These are phyloP conservation scores for Dryobota labecula DNA, from an alignment of 2,888 invertebrate species.

Conservation along the genomic window DNA sequence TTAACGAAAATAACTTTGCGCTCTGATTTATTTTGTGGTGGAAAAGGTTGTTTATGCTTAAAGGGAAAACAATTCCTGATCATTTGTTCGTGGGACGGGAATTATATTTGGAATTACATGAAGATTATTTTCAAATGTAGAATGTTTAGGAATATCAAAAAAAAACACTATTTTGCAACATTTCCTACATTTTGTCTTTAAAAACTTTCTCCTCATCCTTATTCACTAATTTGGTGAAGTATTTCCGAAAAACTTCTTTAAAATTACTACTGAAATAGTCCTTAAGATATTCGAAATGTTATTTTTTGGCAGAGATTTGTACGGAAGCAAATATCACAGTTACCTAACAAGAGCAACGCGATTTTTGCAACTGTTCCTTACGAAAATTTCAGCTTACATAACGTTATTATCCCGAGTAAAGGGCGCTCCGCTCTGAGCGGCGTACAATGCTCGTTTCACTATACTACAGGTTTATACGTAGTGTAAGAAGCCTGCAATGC, in stretches of 20 bases:
- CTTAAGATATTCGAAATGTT: slow-evolving; percentile 47
- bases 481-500: slow-evolving; percentile 80
- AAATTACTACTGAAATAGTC: slow-evolving; percentile 50
- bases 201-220: slow-evolving; percentile 10
- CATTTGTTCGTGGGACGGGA: background rate
- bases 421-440: slow-evolving; percentile 75
- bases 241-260: slow-evolving; percentile 38
- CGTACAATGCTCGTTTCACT: slow-evolving; percentile 78
- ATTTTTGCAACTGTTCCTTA: slow-evolving; percentile 80
- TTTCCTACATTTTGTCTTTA: slow-evolving; percentile 5
- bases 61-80: background rate
- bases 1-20: slow-evolving; percentile 59
- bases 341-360: slow-evolving; percentile 67
- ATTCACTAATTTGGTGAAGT: slow-evolving; percentile 32
- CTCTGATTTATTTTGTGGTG: slow-evolving; percentile 57
- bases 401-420: slow-evolving; percentile 78
- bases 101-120: background rate
- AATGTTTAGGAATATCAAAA: background rate
- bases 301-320: slow-evolving; percentile 47
- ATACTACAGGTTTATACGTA: slow-evolving; percentile 69
- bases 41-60: slow-evolving; percentile 41
- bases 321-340: slow-evolving; percentile 55
- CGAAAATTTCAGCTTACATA: slow-evolving; percentile 80
- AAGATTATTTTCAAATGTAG: background rate
- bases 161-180: no score